Evolutionary conservation across 2,888 invertebrate genomes (phyloP).

Genomic region (Helleia helle): DNA sequence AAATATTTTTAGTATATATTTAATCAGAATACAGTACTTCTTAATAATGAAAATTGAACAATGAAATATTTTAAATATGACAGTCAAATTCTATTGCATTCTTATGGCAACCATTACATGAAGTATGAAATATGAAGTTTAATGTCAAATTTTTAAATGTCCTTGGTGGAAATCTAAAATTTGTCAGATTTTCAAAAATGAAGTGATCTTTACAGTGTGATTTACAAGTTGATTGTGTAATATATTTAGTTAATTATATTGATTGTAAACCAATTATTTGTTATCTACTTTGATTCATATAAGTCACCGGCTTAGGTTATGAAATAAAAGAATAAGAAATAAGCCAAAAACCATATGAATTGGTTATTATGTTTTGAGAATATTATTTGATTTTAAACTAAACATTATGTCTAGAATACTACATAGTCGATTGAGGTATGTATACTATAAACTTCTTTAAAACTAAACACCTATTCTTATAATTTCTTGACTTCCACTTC

Average conservation of each 20-base stretch:
- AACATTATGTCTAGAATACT: constrained; percentile 65
- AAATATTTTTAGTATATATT: too few relatives aligned
- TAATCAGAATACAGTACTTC: too few relatives aligned
- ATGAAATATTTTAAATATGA: not conserved
- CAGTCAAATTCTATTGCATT: not conserved
- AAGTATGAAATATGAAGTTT: too few relatives aligned
- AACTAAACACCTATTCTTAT: too few relatives aligned
- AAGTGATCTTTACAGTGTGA: constrained; percentile 48
- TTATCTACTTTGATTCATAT: constrained; percentile 33
- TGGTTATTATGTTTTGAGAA: constrained; percentile 45
- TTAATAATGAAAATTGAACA: not conserved
- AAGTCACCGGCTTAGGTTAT: constrained; percentile 57
- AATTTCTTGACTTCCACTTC: too few relatives aligned
- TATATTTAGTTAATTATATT: constrained; percentile 30
- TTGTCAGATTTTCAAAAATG: constrained; percentile 52
- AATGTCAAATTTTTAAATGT: not conserved
- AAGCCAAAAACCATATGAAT: constrained; percentile 26
- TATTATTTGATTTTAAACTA: constrained; percentile 28
- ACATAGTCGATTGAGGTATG: constrained; percentile 58
- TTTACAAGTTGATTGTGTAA: constrained; percentile 63
- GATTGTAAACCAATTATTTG: constrained; percentile 26
- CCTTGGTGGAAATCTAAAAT: constrained; percentile 35
- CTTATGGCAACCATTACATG: too few relatives aligned
- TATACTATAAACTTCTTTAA: not conserved
- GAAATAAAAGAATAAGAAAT: constrained; percentile 41